Conservation (phyloP, 2,888 invertebrate genomes). For the Fragum fragum region DNA sequence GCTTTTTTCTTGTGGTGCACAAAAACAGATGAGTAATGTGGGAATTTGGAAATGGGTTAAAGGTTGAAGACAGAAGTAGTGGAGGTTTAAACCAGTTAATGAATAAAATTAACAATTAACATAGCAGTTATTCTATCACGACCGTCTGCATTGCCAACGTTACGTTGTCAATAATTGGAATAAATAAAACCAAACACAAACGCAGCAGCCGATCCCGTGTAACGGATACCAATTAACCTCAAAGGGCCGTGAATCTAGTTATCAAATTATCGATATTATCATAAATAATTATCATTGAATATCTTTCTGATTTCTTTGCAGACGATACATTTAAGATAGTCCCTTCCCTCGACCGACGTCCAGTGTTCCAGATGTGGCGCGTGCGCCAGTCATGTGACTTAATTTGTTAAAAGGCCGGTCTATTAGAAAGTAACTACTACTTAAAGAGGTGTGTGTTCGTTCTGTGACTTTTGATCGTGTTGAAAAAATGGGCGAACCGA, state of each 20-base stretch:
- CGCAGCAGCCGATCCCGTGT: constrained; percentile 9
- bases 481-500: not conserved
- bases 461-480: not conserved
- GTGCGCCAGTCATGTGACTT: constrained; percentile 63
- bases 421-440: constrained; percentile 32
- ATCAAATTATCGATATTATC: constrained; percentile 49
- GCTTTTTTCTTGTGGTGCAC: too few species aligned
- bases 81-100: not conserved
- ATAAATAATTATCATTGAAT: constrained; percentile 52
- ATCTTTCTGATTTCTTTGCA: constrained; percentile 31
- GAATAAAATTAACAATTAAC: constrained; percentile 14
- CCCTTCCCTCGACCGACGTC: constrained; percentile 44
- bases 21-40: too few species aligned
- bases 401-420: constrained; percentile 30
- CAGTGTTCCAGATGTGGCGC: constrained; percentile 63
- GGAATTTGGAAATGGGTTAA: too few species aligned
- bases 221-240: constrained; percentile 31
- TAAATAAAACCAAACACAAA: constrained; percentile 24
- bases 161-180: not conserved
- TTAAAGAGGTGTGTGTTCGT: constrained; percentile 17
- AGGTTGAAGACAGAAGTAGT: too few species aligned
- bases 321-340: constrained; percentile 34
- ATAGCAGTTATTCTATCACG: not conserved
- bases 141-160: constrained; percentile 19
- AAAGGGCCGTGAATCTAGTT: constrained; percentile 5